Percentiles rank a stretch among this genome's conserved stretches.
Evolutionary conservation across 2,113 vertebrate genomes (phyloP).

Genomic region (Tricholaema leucomelas): DNA sequence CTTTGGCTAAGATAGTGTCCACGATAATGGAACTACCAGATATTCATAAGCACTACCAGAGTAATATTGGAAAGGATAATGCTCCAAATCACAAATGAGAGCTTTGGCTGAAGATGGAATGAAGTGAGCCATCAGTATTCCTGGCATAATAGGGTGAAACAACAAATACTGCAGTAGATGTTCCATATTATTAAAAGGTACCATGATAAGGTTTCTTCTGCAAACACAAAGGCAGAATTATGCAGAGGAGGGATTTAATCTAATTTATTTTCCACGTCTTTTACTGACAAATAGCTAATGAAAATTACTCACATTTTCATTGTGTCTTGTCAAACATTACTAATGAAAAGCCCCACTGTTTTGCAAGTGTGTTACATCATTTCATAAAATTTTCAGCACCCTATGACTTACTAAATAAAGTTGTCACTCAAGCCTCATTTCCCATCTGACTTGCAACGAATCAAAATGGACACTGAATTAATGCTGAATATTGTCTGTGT

Average conservation of each 20-base stretch:
- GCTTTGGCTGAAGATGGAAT: slow-evolving; percentile 40
- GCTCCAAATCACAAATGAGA: slow-evolving; percentile 8
- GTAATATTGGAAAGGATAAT: background rate
- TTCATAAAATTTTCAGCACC: slow-evolving; percentile 73
- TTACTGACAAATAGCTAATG: slow-evolving; percentile 73
- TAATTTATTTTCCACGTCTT: slow-evolving; percentile 67
- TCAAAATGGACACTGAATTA: slow-evolving; percentile 71
- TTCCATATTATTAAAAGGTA: slow-evolving; percentile 53
- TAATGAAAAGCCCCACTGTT: slow-evolving; percentile 64
- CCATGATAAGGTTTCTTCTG: slow-evolving; percentile 43
- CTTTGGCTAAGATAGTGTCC: background rate
- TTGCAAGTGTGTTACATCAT: slow-evolving; percentile 55
- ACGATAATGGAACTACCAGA: background rate
- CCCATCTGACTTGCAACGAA: slow-evolving; percentile 29
- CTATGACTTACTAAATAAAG: slow-evolving; percentile 74
- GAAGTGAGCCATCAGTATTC: slow-evolving; percentile 44
- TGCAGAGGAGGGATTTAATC: slow-evolving; percentile 45
- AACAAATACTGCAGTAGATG: slow-evolving; percentile 14
- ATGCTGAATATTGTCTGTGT: slow-evolving; percentile 70
- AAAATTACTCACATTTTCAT: slow-evolving; percentile 61
- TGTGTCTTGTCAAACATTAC: slow-evolving; percentile 50
- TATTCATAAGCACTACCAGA: background rate
- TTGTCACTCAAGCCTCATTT: slow-evolving; percentile 78
- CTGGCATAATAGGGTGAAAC: background rate
- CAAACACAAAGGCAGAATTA: slow-evolving; percentile 59